A percentile compares a stretch with the other conserved stretches of the same genome.
phyloP scores from a whole-genome alignment of 2,888 invertebrate species.

The Plebejus anna region DNA sequence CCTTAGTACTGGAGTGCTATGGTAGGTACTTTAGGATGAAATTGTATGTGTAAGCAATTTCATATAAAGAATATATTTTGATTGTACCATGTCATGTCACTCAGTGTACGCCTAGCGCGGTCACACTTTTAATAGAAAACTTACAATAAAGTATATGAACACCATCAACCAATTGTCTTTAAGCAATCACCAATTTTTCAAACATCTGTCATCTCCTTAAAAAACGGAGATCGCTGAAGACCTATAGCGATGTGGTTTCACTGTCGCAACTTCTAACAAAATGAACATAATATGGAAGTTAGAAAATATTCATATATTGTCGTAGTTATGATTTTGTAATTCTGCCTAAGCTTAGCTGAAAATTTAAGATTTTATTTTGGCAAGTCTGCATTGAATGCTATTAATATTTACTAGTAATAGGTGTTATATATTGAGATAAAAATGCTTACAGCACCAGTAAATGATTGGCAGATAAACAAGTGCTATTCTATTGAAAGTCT shows the following conservation, averaged over 20 bases:
- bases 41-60: too few relatives aligned
- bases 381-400: constrained; percentile 65
- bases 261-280: neutral
- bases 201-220: neutral
- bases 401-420: constrained; percentile 28
- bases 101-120: neutral
- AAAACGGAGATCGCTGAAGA: neutral
- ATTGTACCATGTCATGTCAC: too few relatives aligned
- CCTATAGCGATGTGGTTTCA: too few relatives aligned
- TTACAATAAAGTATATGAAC: neutral
- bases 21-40: too few relatives aligned
- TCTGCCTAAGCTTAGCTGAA: neutral
- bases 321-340: neutral
- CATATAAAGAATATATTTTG: too few relatives aligned
- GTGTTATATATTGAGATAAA: constrained; percentile 30
- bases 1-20: neutral
- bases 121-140: neutral
- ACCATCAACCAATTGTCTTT: neutral
- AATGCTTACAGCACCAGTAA: constrained; percentile 48
- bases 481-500: neutral
- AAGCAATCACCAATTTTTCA: neutral
- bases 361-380: constrained; percentile 38
- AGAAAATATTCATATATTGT: neutral
- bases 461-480: constrained; percentile 8
- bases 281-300: neutral